These are phyloP conservation scores for Melipona quadrifasciata DNA, from an alignment of 1,140 invertebrate genomes.

Conservation along the genomic window DNA sequence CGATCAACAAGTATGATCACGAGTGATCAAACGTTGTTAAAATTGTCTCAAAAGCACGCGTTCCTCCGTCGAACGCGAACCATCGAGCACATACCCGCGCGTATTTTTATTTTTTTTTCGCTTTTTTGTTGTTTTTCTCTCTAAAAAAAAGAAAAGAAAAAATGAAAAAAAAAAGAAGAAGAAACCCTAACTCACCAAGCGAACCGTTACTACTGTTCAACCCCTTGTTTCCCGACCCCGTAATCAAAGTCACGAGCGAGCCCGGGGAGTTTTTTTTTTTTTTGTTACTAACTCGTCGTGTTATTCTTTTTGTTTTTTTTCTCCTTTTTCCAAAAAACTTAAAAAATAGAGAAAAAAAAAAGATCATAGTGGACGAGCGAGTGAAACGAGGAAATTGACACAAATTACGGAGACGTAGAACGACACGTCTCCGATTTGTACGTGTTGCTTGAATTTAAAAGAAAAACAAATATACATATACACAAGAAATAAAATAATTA, in stretches of 20 bases:
- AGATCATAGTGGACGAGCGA: conserved; percentile 62
- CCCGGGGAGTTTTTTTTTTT: conserved; percentile 55
- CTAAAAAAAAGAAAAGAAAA: conserved; percentile 27
- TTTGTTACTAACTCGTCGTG: conserved; percentile 62
- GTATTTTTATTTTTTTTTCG: conserved; percentile 55
- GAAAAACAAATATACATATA: neutral
- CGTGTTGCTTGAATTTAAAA: neutral
- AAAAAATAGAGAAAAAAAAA: neutral
- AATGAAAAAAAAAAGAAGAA: conserved; percentile 16
- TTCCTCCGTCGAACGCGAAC: conserved; percentile 40
- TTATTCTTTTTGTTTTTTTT: conserved; percentile 28
- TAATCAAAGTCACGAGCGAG: conserved; percentile 49
- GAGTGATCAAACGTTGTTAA: too few species aligned
- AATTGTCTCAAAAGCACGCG: conserved; percentile 26
- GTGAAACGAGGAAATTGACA: conserved; percentile 62
- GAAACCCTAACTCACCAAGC: conserved; percentile 41
- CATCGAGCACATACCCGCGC: conserved; percentile 17
- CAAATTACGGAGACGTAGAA: conserved; percentile 13
- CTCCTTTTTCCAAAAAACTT: neutral
- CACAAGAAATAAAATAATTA: neutral
- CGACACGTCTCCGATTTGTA: conserved; percentile 11
- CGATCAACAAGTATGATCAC: neutral
- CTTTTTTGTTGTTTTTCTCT: conserved; percentile 53
- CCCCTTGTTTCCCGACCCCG: conserved; percentile 2
- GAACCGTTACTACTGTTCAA: conserved; percentile 24